Base-by-base conservation (phyloP, 2,797 vertebrate species). In the Pitangus sulphuratus region DNA sequence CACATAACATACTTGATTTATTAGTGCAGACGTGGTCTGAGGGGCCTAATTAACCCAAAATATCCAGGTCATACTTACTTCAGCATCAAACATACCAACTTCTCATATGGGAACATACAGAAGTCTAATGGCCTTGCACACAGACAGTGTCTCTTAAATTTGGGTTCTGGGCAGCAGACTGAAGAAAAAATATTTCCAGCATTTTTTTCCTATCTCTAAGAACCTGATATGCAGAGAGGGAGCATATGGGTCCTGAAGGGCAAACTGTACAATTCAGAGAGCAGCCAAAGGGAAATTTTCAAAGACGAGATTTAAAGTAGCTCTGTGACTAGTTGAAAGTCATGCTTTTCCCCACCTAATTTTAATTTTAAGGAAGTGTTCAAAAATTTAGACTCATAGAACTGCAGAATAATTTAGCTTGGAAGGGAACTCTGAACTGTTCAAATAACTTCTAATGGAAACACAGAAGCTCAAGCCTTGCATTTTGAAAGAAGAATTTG, bases 291-390 rank as follows among this genome's bases (percentile, higher is more conserved):
- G 33, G 87, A 93, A 90, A 84, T 33, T 91, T 95, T 90, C 87
- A 94, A 96, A 93, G 64, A 87, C 74, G 72, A 86, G 58, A 84
- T 94, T 96, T 90, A 88, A 96, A 93, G 84, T 69, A 96, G 69
- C 87, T 93, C 84, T 91, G 93, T 81, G 83, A 74, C 74, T 88
- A 93, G 70, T 64, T 96, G 69, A 92, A 97, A 95, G 82, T 90
- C 89, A 80, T 0, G 2, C 54, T 84, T 94, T 91, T 86, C 92
- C 94, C 77, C 19, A 90, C 15, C 66, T 93, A 57, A 92, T 95
- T 91, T 96, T 94, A 87, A 88, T 96, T 93, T 93, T 93, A 95
- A 95, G 80, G 51, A 95, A 76, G 72, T 84, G 82, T 70, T 97
- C 31, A 96, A 96, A 97, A 95, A 95, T 93, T 90, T 76, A 96